Evolutionary conservation across 1,140 invertebrate species (phyloP).

Genomic region (Achroia grisella): DNA sequence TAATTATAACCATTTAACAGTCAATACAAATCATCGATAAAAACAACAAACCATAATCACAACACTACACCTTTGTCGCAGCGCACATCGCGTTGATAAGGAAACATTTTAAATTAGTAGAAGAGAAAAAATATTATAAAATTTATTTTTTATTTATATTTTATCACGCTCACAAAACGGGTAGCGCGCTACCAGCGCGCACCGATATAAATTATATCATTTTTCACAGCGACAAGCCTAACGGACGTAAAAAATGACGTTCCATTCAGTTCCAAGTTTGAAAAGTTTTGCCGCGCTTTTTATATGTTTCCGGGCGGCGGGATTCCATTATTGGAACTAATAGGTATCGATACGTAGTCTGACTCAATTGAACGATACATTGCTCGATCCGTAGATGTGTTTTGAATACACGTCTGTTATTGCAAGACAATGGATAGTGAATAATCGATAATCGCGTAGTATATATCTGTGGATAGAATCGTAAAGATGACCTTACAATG

Average conservation of each 20-base stretch:
- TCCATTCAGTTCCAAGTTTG: constrained; percentile 65
- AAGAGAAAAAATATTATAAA: constrained; percentile 64
- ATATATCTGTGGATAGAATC: not conserved
- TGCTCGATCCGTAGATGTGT: not conserved
- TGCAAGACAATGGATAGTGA: not conserved
- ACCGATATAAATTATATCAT: constrained; percentile 72
- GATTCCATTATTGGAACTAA: constrained; percentile 60
- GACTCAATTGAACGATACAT: constrained; percentile 8
- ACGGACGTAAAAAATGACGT: constrained; percentile 71
- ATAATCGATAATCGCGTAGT: not conserved
- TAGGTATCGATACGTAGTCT: constrained; percentile 14
- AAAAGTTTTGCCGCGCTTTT: constrained; percentile 71
- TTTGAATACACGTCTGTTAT: not conserved
- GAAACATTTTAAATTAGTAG: constrained; percentile 72
- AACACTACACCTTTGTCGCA: constrained; percentile 56
- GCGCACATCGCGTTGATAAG: constrained; percentile 67
- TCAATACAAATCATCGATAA: constrained; percentile 1
- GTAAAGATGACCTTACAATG: constrained; percentile 6
- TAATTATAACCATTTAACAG: no score
- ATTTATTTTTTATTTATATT: constrained; percentile 58
- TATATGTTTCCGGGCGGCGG: constrained; percentile 65
- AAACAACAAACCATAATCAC: constrained; percentile 4
- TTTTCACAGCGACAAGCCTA: constrained; percentile 69
- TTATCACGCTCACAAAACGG: constrained; percentile 67
- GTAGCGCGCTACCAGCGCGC: constrained; percentile 56